These are phyloP conservation scores for Drosophila tropicalis DNA, from an alignment of 1,140 invertebrate species.

Conservation along the genomic window DNA sequence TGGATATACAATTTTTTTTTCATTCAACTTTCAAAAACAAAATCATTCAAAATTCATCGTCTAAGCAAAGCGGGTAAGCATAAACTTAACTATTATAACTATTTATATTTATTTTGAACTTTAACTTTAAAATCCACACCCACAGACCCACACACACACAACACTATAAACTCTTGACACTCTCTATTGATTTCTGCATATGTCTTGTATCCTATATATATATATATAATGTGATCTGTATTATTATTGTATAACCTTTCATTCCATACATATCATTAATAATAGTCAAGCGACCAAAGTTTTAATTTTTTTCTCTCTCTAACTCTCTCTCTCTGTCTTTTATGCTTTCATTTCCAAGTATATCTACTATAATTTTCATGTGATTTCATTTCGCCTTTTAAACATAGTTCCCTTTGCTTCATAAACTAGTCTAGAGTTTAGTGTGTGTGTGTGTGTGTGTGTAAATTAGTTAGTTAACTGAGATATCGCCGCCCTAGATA, in stretches of 20 bases:
- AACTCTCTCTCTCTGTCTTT: neutral
- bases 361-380: neutral
- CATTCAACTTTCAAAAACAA: constrained; percentile 46
- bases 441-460: constrained; percentile 7
- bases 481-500: constrained; percentile 6
- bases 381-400: neutral
- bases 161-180: constrained; percentile 12
- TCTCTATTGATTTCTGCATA: constrained; percentile 66
- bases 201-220: constrained; percentile 52
- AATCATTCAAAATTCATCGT: constrained; percentile 83
- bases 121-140: constrained; percentile 18
- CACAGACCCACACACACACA: constrained; percentile 17
- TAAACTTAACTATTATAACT: neutral
- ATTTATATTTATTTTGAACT: neutral
- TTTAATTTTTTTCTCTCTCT: neutral
- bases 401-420: neutral
- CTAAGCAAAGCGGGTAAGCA: constrained; percentile 82
- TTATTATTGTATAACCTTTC: constrained; percentile 7
- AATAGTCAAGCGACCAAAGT: constrained; percentile 1
- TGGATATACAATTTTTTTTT: constrained; percentile 52
- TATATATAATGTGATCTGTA: constrained; percentile 33
- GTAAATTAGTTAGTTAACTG: constrained; percentile 20
- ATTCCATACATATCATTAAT: neutral
- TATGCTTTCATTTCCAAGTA: neutral
- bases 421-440: neutral